Percentiles rank a stretch among this genome's conserved stretches.
Evolutionary conservation across 2,797 vertebrate species (phyloP).

Genomic region (Sus cebifrons): DNA sequence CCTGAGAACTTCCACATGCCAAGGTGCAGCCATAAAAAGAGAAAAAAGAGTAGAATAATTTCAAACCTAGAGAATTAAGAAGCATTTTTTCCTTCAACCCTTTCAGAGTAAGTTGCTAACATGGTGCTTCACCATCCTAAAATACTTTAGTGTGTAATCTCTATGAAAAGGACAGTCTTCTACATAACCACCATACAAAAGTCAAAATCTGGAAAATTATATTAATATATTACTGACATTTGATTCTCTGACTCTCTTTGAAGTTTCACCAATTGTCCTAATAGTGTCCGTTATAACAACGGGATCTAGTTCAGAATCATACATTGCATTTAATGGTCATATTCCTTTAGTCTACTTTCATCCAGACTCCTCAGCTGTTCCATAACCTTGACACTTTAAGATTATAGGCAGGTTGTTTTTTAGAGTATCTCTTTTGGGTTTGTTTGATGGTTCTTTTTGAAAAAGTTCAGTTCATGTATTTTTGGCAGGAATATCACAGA

Average conservation of each 20-base stretch:
- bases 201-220: neutral
- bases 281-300: neutral
- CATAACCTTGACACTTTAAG: neutral
- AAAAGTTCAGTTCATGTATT: slow-evolving; percentile 7
- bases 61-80: neutral
- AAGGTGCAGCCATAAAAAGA: no score
- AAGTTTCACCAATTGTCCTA: neutral
- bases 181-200: neutral
- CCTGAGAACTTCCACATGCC: no score
- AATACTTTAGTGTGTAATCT: neutral
- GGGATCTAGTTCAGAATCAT: neutral
- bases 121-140: neutral
- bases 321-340: neutral
- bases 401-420: neutral
- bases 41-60: slow-evolving; percentile 24
- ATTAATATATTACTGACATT: neutral
- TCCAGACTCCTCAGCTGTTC: neutral
- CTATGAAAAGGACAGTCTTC: neutral
- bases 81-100: neutral
- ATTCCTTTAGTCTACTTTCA: neutral
- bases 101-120: slow-evolving; percentile 3
- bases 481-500: slow-evolving; percentile 52
- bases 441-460: slow-evolving; percentile 54
- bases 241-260: neutral
- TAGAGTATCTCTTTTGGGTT: slow-evolving; percentile 37